Base-by-base conservation (phyloP, 2,888 invertebrate genomes). In the Lamproptera curius region DNA sequence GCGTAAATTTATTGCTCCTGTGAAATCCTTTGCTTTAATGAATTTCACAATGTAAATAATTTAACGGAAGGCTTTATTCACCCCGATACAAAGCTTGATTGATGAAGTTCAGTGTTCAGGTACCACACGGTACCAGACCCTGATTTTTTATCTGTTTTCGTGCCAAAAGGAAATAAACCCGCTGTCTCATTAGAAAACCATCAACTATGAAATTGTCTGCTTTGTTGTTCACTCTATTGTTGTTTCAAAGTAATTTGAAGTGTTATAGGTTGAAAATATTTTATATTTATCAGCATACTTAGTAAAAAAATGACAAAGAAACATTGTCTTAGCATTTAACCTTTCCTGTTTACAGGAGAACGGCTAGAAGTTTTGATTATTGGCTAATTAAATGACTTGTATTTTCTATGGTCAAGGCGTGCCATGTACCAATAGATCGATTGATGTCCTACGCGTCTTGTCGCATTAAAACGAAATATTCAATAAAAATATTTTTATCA, bases 101-200 rank as follows among this genome's bases (percentile, higher is more conserved):
- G 50, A 59, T 59, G 52, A 48, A 39, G 13, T 20, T 26, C 16
- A 11, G 20, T 15, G 33, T 44, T 36, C 42, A 38, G 47, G 57
- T 56, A 53, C 57, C 57, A 51, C 23, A 26, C 45, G 28, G 60
- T 57, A 41, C 56, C 43, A 28, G 39, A 50, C 43, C 34, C 51
- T 34, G 31, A 42, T 55, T 57, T 52, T 55, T 51, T 50, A 44
- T 48, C 39, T 39, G 20, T 23, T 20, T 46, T 42, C 51, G 43
- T 39, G 40, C 35, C 11, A 38, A 43, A 35, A 42, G 36, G 20
- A 10, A 33, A 28, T 46, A 40, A 48, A 51, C 46, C 33, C 23
- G 42, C 39, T 48, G 23, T 46, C 38, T 51, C 46, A 51, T 40
- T 38, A 44, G 42, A 40, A 44, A 37, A 46, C 41, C 26, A 51